Conservation (phyloP, 2,888 invertebrate genomes). For the Oligia latruncula region DNA sequence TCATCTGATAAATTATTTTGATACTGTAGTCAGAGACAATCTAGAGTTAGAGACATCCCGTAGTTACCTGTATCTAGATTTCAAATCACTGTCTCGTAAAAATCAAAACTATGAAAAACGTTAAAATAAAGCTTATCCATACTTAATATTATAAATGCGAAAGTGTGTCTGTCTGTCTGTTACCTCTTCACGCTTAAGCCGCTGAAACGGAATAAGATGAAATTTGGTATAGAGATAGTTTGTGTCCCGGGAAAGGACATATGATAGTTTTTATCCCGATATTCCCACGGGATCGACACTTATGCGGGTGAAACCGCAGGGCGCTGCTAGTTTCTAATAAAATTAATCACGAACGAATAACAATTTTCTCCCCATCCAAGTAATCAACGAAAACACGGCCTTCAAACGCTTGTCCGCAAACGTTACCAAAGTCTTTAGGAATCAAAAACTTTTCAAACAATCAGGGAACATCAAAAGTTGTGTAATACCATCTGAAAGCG, state of each 20-base stretch:
- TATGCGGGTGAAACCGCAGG: too few relatives aligned
- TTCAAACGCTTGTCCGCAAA: slow-evolving; percentile 27
- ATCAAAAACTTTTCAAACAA: slow-evolving; percentile 72
- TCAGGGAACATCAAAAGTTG: slow-evolving; percentile 79
- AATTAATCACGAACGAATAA: background rate
- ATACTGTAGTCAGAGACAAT: background rate
- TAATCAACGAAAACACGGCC: slow-evolving; percentile 42
- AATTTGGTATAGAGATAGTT: too few relatives aligned
- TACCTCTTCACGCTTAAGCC: too few relatives aligned
- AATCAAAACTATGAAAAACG: background rate
- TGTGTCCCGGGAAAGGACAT: too few relatives aligned
- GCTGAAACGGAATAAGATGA: too few relatives aligned
- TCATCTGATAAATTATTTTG: background rate
- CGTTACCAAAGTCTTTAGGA: slow-evolving; percentile 55
- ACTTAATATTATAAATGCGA: too few relatives aligned
- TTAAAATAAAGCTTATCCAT: background rate
- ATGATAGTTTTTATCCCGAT: too few relatives aligned
- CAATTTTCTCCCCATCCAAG: slow-evolving; percentile 39
- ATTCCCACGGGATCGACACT: too few relatives aligned
- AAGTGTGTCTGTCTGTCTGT: too few relatives aligned
- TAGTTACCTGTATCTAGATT: background rate
- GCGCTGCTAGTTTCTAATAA: background rate
- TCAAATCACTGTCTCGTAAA: background rate
- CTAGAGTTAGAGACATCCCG: background rate
- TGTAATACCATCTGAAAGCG: slow-evolving; percentile 77